These are phyloP conservation scores for Aleiodes alternator DNA, from an alignment of 2,888 invertebrate species.

Conservation along the genomic window DNA sequence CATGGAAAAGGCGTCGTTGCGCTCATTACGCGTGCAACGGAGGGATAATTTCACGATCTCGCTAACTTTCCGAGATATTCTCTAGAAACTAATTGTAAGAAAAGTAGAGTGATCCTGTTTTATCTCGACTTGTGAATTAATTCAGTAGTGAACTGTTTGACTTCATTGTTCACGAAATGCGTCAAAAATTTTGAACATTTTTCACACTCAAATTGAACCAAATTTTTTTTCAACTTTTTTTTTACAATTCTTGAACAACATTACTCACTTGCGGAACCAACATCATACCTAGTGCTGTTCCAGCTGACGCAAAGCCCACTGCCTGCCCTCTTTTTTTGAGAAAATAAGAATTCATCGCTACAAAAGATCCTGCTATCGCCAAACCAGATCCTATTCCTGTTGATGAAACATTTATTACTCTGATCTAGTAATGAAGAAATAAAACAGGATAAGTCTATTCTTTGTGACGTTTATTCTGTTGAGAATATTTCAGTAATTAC, in stretches of 20 bases:
- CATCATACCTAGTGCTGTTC: slow-evolving; percentile 87
- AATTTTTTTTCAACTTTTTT: neutral
- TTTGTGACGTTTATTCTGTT: no score
- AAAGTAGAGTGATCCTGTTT: no score
- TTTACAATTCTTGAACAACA: neutral
- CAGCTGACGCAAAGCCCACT: slow-evolving; percentile 87
- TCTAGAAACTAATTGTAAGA: no score
- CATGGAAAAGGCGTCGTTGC: no score
- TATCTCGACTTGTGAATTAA: no score
- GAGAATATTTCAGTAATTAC: no score
- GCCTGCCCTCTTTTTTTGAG: slow-evolving; percentile 87
- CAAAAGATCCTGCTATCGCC: slow-evolving; percentile 86
- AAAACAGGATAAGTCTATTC: no score
- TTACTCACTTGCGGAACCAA: slow-evolving; percentile 82
- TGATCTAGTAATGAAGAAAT: neutral
- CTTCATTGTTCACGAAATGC: no score
- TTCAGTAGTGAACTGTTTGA: no score
- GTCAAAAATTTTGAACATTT: slow-evolving; percentile 6
- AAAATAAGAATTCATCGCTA: slow-evolving; percentile 87
- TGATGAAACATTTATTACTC: slow-evolving; percentile 37
- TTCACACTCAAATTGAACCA: neutral
- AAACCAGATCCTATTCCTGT: slow-evolving; percentile 86
- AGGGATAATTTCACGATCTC: no score
- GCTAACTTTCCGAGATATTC: no score
- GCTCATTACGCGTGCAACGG: no score